phyloP scores from a whole-genome alignment of 92 coral and sea anemone genomes.

The Heteractis magnifica region DNA sequence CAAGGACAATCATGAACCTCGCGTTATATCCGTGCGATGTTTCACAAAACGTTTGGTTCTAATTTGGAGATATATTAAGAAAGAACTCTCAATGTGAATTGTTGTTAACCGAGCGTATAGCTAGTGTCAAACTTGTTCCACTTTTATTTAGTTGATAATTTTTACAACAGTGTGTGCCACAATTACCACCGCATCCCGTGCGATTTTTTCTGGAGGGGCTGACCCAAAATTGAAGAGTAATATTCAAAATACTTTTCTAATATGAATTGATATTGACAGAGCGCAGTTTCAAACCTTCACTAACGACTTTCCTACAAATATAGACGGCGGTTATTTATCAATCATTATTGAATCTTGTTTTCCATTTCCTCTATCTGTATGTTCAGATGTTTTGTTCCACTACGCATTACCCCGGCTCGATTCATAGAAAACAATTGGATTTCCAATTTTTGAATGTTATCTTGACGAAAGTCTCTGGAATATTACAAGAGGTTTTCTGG shows the following conservation, averaged over 20 bases:
- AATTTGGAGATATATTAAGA: too few relatives aligned
- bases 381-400: background rate
- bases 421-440: background rate
- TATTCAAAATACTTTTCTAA: background rate
- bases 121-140: too few relatives aligned
- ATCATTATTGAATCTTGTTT: constrained; percentile 1
- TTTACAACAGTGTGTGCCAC: background rate
- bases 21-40: too few relatives aligned
- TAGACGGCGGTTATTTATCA: background rate
- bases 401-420: background rate
- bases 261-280: constrained; percentile 1
- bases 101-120: too few relatives aligned
- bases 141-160: too few relatives aligned
- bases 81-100: too few relatives aligned
- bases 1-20: too few relatives aligned
- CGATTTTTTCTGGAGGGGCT: background rate
- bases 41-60: too few relatives aligned
- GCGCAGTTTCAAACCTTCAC: background rate
- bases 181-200: background rate
- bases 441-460: background rate
- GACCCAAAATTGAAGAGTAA: background rate
- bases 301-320: constrained; percentile 1
- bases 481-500: background rate
- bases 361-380: background rate
- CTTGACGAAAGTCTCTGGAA: background rate